phyloP scores from a whole-genome alignment of 1,140 invertebrate genomes.

The Phenacoccus solenopsis region DNA sequence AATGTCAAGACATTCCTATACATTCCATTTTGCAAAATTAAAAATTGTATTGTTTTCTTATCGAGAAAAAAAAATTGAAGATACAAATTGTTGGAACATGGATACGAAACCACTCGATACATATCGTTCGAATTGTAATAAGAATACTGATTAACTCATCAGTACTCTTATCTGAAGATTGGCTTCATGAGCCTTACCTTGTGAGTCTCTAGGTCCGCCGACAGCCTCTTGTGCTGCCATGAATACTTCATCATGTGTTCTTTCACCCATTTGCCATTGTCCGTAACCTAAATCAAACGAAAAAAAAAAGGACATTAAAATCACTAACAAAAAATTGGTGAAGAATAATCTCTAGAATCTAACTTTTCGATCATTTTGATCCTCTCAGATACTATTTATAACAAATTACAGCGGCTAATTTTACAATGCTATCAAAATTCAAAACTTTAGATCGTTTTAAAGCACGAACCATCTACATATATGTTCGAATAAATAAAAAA shows the following conservation, averaged over 20 bases:
- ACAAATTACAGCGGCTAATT: no score
- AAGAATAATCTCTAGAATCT: neutral
- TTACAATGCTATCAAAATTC: no score
- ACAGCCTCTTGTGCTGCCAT: slow-evolving; percentile 52
- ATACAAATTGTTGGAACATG: neutral
- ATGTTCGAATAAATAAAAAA: no score
- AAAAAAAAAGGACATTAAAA: slow-evolving; percentile 14
- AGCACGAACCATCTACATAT: no score
- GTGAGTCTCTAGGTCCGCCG: slow-evolving; percentile 56
- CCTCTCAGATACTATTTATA: no score
- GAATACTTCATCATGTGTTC: slow-evolving; percentile 49
- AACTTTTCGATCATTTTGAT: no score
- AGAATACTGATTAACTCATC: neutral
- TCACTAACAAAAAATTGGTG: no score
- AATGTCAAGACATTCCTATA: no score
- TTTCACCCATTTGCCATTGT: slow-evolving; percentile 44
- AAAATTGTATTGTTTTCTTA: no score
- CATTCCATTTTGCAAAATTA: no score
- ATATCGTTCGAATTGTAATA: neutral
- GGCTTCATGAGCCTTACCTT: slow-evolving; percentile 45
- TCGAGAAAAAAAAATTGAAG: neutral
- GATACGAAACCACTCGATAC: slow-evolving; percentile 17
- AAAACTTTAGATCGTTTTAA: no score
- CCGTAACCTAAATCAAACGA: slow-evolving; percentile 37
- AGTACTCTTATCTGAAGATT: slow-evolving; percentile 10